Percentiles rank a stretch among this genome's conserved stretches.
Evolutionary conservation across 2,113 vertebrate species (phyloP).

Genomic region (Symphodus melops): DNA sequence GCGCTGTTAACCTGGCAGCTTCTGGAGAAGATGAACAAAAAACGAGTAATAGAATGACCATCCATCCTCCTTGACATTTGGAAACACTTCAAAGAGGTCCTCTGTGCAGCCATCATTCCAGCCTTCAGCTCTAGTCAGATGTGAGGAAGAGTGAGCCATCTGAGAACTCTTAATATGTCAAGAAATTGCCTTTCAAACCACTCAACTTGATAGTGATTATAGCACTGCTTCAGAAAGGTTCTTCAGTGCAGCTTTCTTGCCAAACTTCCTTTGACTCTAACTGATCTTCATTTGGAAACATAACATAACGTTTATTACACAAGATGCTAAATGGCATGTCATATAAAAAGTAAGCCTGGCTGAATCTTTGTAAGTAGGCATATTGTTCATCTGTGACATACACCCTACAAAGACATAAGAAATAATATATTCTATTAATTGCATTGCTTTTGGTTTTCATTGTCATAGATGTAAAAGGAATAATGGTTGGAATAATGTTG

Average conservation of each 20-base stretch:
- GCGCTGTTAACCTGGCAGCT: conserved; percentile 26
- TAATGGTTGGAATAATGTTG: background rate
- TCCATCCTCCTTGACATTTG: conserved; percentile 57
- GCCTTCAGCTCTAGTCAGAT: conserved; percentile 21
- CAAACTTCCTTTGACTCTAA: background rate
- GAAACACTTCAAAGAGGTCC: conserved; percentile 54
- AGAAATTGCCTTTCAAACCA: conserved; percentile 7
- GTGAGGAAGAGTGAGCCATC: background rate
- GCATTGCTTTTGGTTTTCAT: background rate
- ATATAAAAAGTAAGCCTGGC: too few relatives aligned
- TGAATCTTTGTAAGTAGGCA: too few relatives aligned
- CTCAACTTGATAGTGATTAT: background rate
- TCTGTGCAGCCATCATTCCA: conserved; percentile 28
- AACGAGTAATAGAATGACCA: conserved; percentile 33
- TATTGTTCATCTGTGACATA: too few relatives aligned
- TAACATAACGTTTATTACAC: background rate
- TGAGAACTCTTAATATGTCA: conserved; percentile 5
- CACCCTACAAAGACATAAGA: too few relatives aligned
- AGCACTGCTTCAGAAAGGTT: background rate
- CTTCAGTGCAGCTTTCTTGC: background rate
- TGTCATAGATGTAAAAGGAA: background rate
- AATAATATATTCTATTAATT: background rate
- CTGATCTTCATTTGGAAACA: background rate
- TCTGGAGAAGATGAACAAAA: conserved; percentile 19
- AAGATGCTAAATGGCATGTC: too few relatives aligned